Base-by-base conservation (phyloP, 2,113 vertebrate genomes). In the Mesocricetus auratus region DNA sequence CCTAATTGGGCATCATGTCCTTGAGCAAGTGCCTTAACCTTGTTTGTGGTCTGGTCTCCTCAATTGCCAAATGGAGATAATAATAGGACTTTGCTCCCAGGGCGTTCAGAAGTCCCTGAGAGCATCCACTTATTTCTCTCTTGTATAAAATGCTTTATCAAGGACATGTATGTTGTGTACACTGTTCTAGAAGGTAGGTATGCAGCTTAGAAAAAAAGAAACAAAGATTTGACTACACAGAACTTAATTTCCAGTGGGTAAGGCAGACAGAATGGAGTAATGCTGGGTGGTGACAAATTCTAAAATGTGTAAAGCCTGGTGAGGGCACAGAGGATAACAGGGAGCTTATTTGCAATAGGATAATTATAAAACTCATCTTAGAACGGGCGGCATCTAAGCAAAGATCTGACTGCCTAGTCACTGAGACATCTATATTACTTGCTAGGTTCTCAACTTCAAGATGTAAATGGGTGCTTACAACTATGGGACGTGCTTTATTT, bases 1-100 rank as follows among this genome's bases (percentile, higher is more conserved):
- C 50, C 85, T 21, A 92, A 74, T n/a, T 62, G n/a, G 33, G 36
- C 45, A 45, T 60, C 47, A 0, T 24, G 42, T 91, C 73, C 56
- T 94, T 90, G 89, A 83, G 78, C 68, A 91, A 82, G 56, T 74
- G 64, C 79, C 68, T 90, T 90, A 50, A 83, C 75, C 16, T 96
- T 74, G 66, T 64, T 75, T 56, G 22, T 42, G 79, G 31, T 33
- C 90, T 53, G 33, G 58, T 93, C 88, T 96, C 64, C 78, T 88
- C 36, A 64, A 36, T 86, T 87, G 73, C 29, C 74, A 93, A 93
- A 92, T 83, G 68, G 83, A 86, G 62, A 86, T 78, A 95, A 79
- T 89, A 87, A 90, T 33, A 94, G 89, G 53, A 87, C 39, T 92
- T 86, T 68, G 53, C 10, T 96, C 66, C 90, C 24, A 89, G 47